Percentiles rank a stretch among this genome's conserved stretches.
Evolutionary conservation across 2,113 vertebrate species (phyloP).

Genomic region (Pipa parva): DNA sequence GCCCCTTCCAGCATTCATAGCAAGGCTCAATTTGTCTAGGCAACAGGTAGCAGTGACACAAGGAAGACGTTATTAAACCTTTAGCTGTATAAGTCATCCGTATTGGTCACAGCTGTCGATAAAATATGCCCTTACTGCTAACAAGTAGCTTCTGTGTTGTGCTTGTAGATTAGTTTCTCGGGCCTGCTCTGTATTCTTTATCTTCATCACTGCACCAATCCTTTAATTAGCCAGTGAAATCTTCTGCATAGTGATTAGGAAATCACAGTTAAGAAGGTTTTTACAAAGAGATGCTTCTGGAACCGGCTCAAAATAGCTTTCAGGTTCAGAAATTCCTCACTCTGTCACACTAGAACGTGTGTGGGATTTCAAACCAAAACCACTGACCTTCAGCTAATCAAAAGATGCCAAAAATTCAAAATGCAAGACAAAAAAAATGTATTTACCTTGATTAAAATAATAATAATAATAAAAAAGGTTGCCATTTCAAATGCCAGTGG

Average conservation of each 20-base stretch:
- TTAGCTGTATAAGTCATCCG: conserved; percentile 58
- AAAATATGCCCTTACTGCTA: conserved; percentile 65
- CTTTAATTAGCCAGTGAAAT: conserved; percentile 67
- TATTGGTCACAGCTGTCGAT: conserved; percentile 70
- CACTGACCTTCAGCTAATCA: conserved; percentile 46
- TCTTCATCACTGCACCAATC: conserved; percentile 67
- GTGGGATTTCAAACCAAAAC: conserved; percentile 46
- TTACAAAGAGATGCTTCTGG: conserved; percentile 61
- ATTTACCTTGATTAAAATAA: conserved; percentile 42
- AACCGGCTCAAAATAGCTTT: conserved; percentile 59
- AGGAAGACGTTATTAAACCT: conserved; percentile 59
- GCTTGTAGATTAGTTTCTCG: conserved; percentile 65
- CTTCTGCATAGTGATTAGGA: conserved; percentile 70
- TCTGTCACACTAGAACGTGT: conserved; percentile 45
- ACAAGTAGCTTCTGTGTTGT: conserved; percentile 67
- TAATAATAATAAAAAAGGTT: no score
- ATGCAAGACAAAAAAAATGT: conserved; percentile 40
- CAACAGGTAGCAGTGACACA: conserved; percentile 32
- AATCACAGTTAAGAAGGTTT: conserved; percentile 64
- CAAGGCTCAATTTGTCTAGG: conserved; percentile 26
- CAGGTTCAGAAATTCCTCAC: conserved; percentile 55
- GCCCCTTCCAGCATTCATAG: not conserved
- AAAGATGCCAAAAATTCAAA: conserved; percentile 39
- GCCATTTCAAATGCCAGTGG: conserved; percentile 33
- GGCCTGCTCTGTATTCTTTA: conserved; percentile 68